Base-by-base conservation (phyloP, 2,113 vertebrate species). In the Clarias batrachus region DNA sequence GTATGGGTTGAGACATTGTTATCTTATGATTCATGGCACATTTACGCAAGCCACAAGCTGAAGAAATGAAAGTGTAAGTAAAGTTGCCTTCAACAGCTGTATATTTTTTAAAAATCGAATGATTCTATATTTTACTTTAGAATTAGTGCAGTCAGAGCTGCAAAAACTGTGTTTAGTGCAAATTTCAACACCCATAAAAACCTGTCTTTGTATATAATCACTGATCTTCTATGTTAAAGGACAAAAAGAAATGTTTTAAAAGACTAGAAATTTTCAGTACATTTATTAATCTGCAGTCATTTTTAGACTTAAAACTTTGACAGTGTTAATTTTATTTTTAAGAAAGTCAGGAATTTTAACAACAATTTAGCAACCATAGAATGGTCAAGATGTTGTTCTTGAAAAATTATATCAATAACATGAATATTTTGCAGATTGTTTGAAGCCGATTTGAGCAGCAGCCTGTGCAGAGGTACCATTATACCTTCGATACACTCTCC, bases 401-500 rank as follows among this genome's bases (percentile, higher is more conserved):
- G 80, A 37, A n/a, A 6, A 27, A 86, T 82, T 52, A 17, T 21
- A 56, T 65, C 59, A 78, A 83, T 87, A 11, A 87, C 21, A 4
- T 54, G 2, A 2, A 87, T 83, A n/a, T 70, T 3, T 11, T 4
- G 17, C 0, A 52, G 91, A 91, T 48, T 0, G 87, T 25, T 0
- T 73, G 59, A 92, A 91, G 6, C 91, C 90, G 52, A 91, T 91
- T 17, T 25, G 16, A 0, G 4, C 4, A 23, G 84, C 87, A 81
- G 48, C 76, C 1, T 17, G 0, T 37, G 0, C 11, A 37, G 62
- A 76, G 48, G 91, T 92, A 54, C 91, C 91, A 62, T 92, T 90
- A 83, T 89, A 92, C 91, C 91, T 92, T 14, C 6, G 12, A 60
- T 92, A 92, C 11, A 52, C 30, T 54, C 21, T 70, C 10, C 54